Conservation (phyloP, 2,888 invertebrate genomes). For the Creontiades dilutus region DNA sequence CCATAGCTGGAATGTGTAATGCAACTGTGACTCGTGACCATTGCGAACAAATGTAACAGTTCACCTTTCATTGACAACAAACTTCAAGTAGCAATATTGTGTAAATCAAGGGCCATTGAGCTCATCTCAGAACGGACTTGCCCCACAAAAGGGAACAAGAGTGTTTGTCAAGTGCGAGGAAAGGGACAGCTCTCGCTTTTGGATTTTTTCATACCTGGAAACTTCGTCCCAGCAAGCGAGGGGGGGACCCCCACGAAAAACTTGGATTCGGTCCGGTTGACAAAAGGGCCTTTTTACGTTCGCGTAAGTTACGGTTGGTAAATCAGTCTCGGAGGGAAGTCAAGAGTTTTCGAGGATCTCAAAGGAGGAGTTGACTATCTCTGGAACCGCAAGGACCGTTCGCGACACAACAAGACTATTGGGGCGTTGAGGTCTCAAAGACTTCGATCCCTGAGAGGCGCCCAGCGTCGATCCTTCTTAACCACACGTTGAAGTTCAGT, state of each 20-base stretch:
- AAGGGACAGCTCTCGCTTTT: constrained; percentile 11
- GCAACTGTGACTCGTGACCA: not conserved
- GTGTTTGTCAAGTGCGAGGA: not conserved
- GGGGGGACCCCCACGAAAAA: not conserved
- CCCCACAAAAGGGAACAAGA: constrained; percentile 21
- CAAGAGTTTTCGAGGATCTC: constrained; percentile 2
- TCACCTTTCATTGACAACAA: constrained; percentile 33
- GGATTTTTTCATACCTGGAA: constrained; percentile 32
- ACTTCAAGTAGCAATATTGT: constrained; percentile 54
- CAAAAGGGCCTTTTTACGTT: constrained; percentile 38
- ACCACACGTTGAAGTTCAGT: no score
- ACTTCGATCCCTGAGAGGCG: not conserved
- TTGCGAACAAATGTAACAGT: not conserved
- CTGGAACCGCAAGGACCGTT: constrained; percentile 35
- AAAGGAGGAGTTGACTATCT: constrained; percentile 17
- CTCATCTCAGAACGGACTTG: constrained; percentile 1
- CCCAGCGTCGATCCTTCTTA: no score
- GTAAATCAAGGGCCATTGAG: constrained; percentile 36
- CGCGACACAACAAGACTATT: constrained; percentile 17
- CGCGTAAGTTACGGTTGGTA: constrained; percentile 50
- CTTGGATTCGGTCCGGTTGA: constrained; percentile 37
- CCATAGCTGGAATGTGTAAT: not conserved
- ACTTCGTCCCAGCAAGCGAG: not conserved
- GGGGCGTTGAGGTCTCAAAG: not conserved
- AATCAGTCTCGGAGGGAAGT: constrained; percentile 43